Conservation (phyloP, 2,113 vertebrate species). For the Engystomops pustulosus region DNA sequence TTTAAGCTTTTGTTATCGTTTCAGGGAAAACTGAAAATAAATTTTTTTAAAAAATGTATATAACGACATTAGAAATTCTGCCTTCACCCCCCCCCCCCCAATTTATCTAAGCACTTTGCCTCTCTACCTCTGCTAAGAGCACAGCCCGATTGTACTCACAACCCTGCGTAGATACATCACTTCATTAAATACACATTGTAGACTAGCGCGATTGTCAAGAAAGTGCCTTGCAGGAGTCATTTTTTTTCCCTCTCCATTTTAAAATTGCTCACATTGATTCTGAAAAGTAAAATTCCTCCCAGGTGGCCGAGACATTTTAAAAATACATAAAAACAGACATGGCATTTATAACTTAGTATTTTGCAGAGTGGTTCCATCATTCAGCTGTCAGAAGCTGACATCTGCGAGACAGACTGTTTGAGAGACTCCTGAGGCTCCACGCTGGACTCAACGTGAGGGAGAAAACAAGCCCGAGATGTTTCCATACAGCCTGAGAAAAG, state of each 20-base stretch:
- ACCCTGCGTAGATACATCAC: conserved; percentile 60
- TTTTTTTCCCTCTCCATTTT: conserved; percentile 60
- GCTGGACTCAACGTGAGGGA: conserved; percentile 17
- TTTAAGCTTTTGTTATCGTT: too few species aligned
- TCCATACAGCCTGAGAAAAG: neutral
- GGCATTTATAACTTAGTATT: conserved; percentile 60
- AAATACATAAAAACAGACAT: conserved; percentile 41
- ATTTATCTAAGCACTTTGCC: conserved; percentile 60
- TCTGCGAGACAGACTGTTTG: conserved; percentile 30
- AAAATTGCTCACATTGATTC: conserved; percentile 64
- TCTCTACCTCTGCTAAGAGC: conserved; percentile 58
- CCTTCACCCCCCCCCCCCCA: neutral
- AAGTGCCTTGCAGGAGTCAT: conserved; percentile 63
- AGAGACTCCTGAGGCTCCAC: conserved; percentile 4
- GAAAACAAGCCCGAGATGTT: neutral
- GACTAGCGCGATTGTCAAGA: conserved; percentile 62
- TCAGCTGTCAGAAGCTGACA: conserved; percentile 39
- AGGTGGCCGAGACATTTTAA: conserved; percentile 61
- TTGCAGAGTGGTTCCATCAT: conserved; percentile 59
- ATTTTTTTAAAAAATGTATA: too few species aligned
- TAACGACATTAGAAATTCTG: too few species aligned
- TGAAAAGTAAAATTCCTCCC: conserved; percentile 57
- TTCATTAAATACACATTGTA: conserved; percentile 67
- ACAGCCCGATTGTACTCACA: conserved; percentile 55
- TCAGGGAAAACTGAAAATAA: too few species aligned